A percentile compares a stretch with the other conserved stretches of the same genome.
These are phyloP conservation scores for Megamerina dolium DNA, from an alignment of 2,888 invertebrate species.

Conservation along the genomic window DNA sequence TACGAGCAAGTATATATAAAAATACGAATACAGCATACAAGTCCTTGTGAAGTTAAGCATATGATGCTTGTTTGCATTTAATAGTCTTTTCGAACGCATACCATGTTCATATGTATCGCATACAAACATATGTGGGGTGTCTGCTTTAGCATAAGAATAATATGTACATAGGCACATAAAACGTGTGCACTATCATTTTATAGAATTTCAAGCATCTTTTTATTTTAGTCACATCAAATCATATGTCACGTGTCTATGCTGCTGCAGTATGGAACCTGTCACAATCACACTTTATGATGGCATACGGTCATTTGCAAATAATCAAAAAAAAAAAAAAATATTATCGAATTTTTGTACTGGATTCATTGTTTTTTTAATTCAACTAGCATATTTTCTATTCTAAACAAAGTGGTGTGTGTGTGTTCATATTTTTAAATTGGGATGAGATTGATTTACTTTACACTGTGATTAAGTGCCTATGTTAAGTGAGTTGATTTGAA, in stretches of 20 bases:
- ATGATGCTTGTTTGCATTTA: constrained; percentile 27
- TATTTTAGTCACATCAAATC: background rate
- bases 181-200: constrained; percentile 32
- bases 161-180: too few species aligned
- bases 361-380: too few species aligned
- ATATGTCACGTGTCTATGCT: constrained; percentile 7
- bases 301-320: constrained; percentile 37
- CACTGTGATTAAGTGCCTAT: constrained; percentile 20
- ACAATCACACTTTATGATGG: constrained; percentile 39
- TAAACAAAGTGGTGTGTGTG: too few species aligned
- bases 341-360: too few species aligned
- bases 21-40: background rate
- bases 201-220: constrained; percentile 30
- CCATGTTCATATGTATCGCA: too few species aligned
- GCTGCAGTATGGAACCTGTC: constrained; percentile 34
- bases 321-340: constrained; percentile 9
- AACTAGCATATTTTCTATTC: too few species aligned
- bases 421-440: constrained; percentile 26
- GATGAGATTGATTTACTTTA: constrained; percentile 29
- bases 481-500: constrained; percentile 6
- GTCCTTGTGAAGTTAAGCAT: constrained; percentile 33
- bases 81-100: constrained; percentile 23
- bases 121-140: too few species aligned
- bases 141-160: too few species aligned
- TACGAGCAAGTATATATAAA: constrained; percentile 3